These are phyloP conservation scores for Serilophus lunatus DNA, from an alignment of 2,113 vertebrate species.

Conservation along the genomic window DNA sequence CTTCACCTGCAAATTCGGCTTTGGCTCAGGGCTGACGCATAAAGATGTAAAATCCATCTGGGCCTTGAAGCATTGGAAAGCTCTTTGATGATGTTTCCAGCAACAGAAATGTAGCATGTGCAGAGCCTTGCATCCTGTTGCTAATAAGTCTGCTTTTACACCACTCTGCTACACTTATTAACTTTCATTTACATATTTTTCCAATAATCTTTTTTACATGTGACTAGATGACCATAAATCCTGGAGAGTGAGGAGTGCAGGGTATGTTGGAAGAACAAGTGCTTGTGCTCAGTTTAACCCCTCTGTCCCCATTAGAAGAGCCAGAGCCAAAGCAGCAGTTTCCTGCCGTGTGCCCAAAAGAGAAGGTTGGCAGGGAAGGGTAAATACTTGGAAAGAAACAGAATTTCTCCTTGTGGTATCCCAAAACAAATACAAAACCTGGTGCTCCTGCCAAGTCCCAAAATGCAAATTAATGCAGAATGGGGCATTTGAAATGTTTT, in stretches of 20 bases:
- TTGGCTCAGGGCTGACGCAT: conserved; percentile 11
- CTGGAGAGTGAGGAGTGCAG: background rate
- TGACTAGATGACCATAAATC: conserved; percentile 37
- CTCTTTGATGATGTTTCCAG: conserved; percentile 49
- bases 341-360: background rate
- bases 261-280: background rate
- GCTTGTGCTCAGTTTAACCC: conserved; percentile 17
- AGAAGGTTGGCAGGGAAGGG: background rate
- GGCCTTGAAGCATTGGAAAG: conserved; percentile 13
- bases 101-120: conserved; percentile 29
- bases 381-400: background rate
- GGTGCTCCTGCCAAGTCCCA: background rate
- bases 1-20: conserved; percentile 41
- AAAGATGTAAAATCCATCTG: conserved; percentile 32
- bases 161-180: conserved; percentile 14
- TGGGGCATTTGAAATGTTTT: background rate
- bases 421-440: background rate
- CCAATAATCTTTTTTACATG: conserved; percentile 46
- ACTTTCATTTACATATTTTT: conserved; percentile 67
- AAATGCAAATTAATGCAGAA: background rate
- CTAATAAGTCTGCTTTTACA: conserved; percentile 45
- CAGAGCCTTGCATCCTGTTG: conserved; percentile 15
- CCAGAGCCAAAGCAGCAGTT: background rate
- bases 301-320: background rate
- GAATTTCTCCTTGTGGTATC: background rate